These are phyloP conservation scores for Anorthoa munda DNA, from an alignment of 2,888 invertebrate genomes.

Conservation along the genomic window DNA sequence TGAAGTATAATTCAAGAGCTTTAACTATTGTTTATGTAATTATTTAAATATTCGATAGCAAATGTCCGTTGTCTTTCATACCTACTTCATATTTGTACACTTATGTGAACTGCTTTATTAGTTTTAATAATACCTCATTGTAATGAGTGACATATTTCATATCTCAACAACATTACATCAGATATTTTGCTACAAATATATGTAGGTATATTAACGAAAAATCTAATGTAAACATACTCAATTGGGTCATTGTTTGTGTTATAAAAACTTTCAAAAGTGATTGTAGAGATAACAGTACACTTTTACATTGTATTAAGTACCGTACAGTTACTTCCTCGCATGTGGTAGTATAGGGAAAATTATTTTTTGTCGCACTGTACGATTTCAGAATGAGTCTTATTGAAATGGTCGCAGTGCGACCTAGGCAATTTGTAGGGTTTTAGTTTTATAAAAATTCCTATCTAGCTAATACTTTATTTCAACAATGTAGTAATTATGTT, in stretches of 20 bases:
- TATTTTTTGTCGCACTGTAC: constrained; percentile 69
- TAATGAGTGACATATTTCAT: constrained; percentile 32
- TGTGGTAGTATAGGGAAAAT: constrained; percentile 73
- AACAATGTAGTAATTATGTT: constrained; percentile 81
- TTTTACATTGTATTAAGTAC: constrained; percentile 72
- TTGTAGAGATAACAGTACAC: constrained; percentile 84
- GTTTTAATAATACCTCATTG: constrained; percentile 42
- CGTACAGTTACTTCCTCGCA: constrained; percentile 86
- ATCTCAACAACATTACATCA: constrained; percentile 53
- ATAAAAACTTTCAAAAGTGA: constrained; percentile 77
- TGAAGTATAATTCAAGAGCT: constrained; percentile 71
- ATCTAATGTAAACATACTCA: constrained; percentile 52
- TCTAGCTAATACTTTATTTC: constrained; percentile 78
- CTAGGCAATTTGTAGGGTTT: constrained; percentile 82
- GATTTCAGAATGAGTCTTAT: constrained; percentile 69
- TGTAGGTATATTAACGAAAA: constrained; percentile 52
- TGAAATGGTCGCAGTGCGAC: constrained; percentile 72
- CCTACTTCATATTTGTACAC: constrained; percentile 48
- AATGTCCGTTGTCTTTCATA: constrained; percentile 55
- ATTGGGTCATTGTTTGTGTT: constrained; percentile 61
- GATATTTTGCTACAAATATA: constrained; percentile 56
- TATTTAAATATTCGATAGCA: constrained; percentile 63
- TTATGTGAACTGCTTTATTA: constrained; percentile 57
- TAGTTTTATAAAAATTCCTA: constrained; percentile 78
- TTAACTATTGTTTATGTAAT: constrained; percentile 73